These are phyloP conservation scores for Stegostoma tigrinum DNA, from an alignment of 2,113 vertebrate genomes.

Conservation along the genomic window DNA sequence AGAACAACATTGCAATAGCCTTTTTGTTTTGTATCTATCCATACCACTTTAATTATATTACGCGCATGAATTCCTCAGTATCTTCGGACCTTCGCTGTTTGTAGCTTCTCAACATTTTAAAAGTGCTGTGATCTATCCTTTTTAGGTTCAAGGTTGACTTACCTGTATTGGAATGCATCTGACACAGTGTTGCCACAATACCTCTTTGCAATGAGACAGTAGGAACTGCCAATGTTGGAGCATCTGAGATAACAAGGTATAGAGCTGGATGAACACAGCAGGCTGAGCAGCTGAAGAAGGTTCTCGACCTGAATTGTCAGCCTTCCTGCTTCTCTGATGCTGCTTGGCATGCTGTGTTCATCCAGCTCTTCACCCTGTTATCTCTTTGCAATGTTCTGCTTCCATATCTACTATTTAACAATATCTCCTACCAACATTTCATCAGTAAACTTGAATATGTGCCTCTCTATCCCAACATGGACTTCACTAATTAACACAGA, in stretches of 20 bases:
- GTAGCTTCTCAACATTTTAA: not conserved
- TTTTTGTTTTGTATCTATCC: not conserved
- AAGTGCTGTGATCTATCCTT: not conserved
- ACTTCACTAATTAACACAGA: not conserved
- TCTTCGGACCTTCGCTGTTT: not conserved
- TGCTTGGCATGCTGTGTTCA: too few species aligned
- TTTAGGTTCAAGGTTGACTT: not conserved
- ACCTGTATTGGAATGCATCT: not conserved
- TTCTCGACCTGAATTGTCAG: too few species aligned
- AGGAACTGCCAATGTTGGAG: too few species aligned
- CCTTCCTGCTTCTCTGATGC: too few species aligned
- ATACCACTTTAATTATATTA: not conserved
- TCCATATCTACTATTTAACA: not conserved
- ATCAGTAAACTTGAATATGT: not conserved
- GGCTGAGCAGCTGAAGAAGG: too few species aligned
- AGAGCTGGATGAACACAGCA: too few species aligned
- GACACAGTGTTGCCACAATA: not conserved
- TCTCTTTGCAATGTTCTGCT: not conserved
- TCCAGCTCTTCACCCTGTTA: too few species aligned
- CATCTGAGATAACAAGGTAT: too few species aligned
- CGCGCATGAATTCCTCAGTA: not conserved
- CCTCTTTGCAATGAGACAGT: too few species aligned
- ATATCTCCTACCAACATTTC: not conserved
- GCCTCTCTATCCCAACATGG: not conserved
- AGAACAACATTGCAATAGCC: not conserved